Evolutionary conservation across 1,140 invertebrate genomes (phyloP).

Genomic region (Euborellia annulipes): DNA sequence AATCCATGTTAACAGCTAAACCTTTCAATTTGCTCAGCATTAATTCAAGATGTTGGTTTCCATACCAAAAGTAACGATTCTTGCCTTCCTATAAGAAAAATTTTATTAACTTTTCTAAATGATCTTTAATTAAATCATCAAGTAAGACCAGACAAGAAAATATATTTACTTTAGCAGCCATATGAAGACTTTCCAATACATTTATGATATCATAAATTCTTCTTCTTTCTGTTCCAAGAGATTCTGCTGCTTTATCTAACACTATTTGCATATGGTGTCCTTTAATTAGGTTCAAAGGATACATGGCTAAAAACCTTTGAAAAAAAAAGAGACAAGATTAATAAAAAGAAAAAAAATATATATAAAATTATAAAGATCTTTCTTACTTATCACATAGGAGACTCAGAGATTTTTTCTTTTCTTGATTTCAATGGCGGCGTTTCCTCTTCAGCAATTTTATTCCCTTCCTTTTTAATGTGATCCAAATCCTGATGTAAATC

Average conservation of each 20-base stretch:
- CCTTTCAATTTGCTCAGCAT: conserved; percentile 17
- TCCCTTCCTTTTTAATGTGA: conserved; percentile 4
- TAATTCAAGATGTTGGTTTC: conserved; percentile 19
- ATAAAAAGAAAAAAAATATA: conserved; percentile 16
- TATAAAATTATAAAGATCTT: neutral
- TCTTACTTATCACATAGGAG: conserved; percentile 39
- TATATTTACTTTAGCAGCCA: conserved; percentile 37
- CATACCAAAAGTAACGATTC: conserved; percentile 43
- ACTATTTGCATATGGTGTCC: conserved; percentile 31
- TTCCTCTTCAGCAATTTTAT: neutral
- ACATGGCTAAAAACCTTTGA: conserved; percentile 39
- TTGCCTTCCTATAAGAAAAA: conserved; percentile 31
- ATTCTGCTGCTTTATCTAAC: conserved; percentile 34
- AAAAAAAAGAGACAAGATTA: too few species aligned
- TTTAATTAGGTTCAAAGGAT: conserved; percentile 27
- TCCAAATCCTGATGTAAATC: conserved; percentile 27
- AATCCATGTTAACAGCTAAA: conserved; percentile 14
- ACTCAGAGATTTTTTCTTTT: conserved; percentile 38
- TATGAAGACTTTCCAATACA: conserved; percentile 54
- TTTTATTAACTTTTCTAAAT: neutral
- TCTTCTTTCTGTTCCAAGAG: conserved; percentile 42
- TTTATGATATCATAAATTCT: conserved; percentile 65
- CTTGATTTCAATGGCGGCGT: conserved; percentile 22
- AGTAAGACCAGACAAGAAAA: conserved; percentile 23
- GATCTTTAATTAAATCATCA: neutral